Evolutionary conservation across 2,888 invertebrate genomes (phyloP).

Genomic region (Antitype chi): DNA sequence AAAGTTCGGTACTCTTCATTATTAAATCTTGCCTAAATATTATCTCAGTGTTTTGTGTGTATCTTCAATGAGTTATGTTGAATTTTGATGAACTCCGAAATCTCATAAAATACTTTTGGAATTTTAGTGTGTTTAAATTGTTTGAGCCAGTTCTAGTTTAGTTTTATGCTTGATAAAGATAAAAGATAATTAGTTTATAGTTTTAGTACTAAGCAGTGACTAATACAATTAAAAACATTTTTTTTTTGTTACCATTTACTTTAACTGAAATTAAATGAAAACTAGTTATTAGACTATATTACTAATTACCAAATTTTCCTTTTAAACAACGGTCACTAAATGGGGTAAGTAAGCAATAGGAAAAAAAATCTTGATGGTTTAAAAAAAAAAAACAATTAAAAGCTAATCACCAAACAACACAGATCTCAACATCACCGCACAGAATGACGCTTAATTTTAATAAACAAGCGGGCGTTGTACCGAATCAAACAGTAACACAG

Average conservation of each 20-base stretch:
- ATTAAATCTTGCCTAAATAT: slow-evolving; percentile 71
- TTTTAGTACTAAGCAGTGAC: neutral
- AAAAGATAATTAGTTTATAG: slow-evolving; percentile 13
- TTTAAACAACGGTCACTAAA: neutral
- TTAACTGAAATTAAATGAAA: neutral
- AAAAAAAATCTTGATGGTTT: neutral
- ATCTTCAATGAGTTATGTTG: slow-evolving; percentile 60
- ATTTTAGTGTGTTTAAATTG: slow-evolving; percentile 45
- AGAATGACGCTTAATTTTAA: slow-evolving; percentile 59
- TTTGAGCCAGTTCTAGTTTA: slow-evolving; percentile 26
- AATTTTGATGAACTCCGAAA: slow-evolving; percentile 54
- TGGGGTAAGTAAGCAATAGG: neutral
- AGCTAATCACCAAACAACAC: neutral
- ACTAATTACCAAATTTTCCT: neutral
- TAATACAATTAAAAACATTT: neutral
- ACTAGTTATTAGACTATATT: neutral
- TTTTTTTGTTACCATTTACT: neutral
- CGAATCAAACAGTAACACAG: slow-evolving; percentile 66
- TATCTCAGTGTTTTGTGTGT: slow-evolving; percentile 68
- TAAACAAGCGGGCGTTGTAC: slow-evolving; percentile 58
- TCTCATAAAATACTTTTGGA: slow-evolving; percentile 55
- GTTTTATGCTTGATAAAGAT: slow-evolving; percentile 21
- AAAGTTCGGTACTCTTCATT: slow-evolving; percentile 68
- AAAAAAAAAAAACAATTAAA: neutral
- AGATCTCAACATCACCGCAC: neutral